Base-by-base conservation (phyloP, 2,888 invertebrate species). In the Heterodera filipjevi region DNA sequence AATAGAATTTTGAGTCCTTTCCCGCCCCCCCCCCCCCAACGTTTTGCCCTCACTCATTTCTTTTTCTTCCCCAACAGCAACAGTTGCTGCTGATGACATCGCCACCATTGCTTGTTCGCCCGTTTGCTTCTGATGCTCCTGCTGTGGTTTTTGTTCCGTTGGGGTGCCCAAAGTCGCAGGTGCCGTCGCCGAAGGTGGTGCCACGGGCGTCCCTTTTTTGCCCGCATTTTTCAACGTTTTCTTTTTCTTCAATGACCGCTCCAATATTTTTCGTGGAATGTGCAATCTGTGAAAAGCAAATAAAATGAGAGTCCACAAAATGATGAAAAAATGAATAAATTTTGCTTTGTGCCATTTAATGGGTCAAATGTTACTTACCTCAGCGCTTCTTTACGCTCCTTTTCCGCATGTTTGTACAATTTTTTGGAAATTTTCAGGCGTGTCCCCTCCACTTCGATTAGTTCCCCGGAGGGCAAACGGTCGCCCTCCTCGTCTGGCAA, bases 401-500 rank as follows among this genome's bases (percentile, higher is more conserved):
- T 76, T 78, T 84, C 80, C 32, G 93, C 93, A 71, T 86, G 81
- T 79, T 93, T 93, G 59, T 82, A 83, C 71, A 84, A 72, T 72
- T 81, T 83, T 77, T 84, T 86, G 16, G 82, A 83, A 71, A 89
- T 84, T 77, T 88, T 90, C 72, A 91, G 84, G 78, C 90, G 90
- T n/a, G 90, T 91, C n/a, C 91, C 91, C 77, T 91, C 91, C 8
- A 91, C 89, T 73, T 90, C 90, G 64, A 90, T 89, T 53, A 90
- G 88, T 66, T 90, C 89, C 71, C 88, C 87, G 66, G 89, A 89
- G 14, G 86, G 85, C 93, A 93, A 85, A 93, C 87, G 93, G 39
- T 71, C 81, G 68, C 53, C 77, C 72, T 66, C 79, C 66, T 76
- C 81, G n/a, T 79, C 71, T 0, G 59, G 46, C 30, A 75, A 22